Conservation (phyloP, 53 echinoderm and acorn worm genomes). For the Glandiceps talaboti region DNA sequence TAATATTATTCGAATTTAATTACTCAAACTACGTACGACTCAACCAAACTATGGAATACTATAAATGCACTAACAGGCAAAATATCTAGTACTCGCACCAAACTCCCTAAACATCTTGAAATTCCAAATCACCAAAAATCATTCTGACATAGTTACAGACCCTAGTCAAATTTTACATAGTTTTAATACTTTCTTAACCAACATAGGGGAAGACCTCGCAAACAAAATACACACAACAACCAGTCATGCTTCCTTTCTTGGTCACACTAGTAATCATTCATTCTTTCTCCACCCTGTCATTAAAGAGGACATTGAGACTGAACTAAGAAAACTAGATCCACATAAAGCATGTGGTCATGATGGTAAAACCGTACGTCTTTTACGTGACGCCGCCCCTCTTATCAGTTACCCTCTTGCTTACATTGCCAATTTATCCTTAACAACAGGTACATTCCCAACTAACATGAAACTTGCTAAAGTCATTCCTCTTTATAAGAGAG, state of each 20-base stretch:
- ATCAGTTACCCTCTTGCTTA: not conserved
- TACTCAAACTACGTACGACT: not conserved
- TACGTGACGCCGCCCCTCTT: not conserved
- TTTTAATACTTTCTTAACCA: not conserved
- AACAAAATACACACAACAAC: not conserved
- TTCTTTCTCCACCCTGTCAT: not conserved
- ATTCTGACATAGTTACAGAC: not conserved
- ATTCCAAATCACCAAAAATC: not conserved
- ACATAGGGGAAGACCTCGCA: not conserved
- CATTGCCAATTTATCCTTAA: not conserved
- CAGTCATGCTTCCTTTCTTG: not conserved
- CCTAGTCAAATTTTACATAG: not conserved
- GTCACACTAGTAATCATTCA: not conserved
- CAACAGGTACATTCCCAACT: not conserved
- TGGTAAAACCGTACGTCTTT: not conserved
- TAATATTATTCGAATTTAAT: not conserved
- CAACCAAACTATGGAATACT: not conserved
- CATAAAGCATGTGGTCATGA: not conserved
- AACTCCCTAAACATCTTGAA: not conserved
- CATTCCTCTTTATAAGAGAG: not conserved
- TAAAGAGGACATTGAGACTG: not conserved
- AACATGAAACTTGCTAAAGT: not conserved
- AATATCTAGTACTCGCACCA: not conserved
- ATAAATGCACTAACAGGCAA: not conserved
- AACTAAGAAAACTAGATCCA: not conserved